Evolutionary conservation across 2,113 vertebrate species (phyloP), one percentile per base, ranked within the genome.

Genomic region (Hylia prasina): DNA sequence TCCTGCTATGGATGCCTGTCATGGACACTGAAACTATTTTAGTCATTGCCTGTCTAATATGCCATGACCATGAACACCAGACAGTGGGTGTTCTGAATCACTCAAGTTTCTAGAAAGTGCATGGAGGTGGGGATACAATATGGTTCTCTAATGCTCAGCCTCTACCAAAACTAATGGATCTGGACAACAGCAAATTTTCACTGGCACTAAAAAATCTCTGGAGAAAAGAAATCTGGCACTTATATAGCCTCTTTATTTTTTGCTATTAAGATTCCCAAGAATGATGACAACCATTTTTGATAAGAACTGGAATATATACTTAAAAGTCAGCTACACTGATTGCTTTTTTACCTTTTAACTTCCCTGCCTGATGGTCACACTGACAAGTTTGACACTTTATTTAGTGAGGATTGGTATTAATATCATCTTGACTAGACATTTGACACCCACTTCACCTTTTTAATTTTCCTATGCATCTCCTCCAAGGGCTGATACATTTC

Each of bases 341-440:
- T 91, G 89, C 71, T 86, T 81, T 86, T 75, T 71, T 83, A 82
- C 70, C 87, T 94, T 84, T 94, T 91, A 84, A 56, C 82, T 80
- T 83, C 79, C 89, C 63, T 92, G 50, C 57, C 83, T 88, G 88
- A 86, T 86, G 90, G 94, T 80, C 85, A 77, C 23, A 66, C 12
- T 87, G 93, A 94, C 53, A 93, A 53, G 27, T 77, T 31, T 95
- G 91, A 91, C 66, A 89, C 21, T 48, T 82, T 91, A 86, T 89
- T 94, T 91, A 96, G 82, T 47, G 58, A 21, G 28, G 61, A 85
- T 48, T 91, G 66, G 51, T 92, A 96, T 57, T 65, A 95, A 91
- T 90, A 94, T 48, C 40, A 87, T 82, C 83, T 87, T 91, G 88
- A 60, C 60, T 72, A 90, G 80, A 61, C 72, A 81, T 60, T 39